Conservation (phyloP, 37 sponge, comb jelly and placozoan species). For the Beroe ovata region DNA sequence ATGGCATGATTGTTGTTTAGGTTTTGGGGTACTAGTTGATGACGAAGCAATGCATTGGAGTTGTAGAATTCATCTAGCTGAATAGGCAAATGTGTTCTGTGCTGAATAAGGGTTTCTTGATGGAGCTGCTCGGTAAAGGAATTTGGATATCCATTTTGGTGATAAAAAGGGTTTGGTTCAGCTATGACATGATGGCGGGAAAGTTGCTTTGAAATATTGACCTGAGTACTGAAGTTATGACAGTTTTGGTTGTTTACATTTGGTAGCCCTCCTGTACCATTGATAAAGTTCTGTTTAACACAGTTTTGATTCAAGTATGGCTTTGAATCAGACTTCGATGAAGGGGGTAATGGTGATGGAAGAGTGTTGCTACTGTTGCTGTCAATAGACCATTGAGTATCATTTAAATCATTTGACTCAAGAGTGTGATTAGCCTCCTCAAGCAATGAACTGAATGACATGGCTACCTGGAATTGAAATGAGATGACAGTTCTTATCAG, state of each 20-base stretch:
- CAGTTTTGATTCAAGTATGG: constrained; percentile 1
- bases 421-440: constrained; percentile 40
- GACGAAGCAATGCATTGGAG: not conserved
- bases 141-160: constrained; percentile 2
- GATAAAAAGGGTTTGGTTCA: constrained; percentile 37
- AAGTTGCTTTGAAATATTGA: not conserved
- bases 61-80: constrained; percentile 38
- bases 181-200: constrained; percentile 31
- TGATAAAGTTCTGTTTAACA: not conserved
- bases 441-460: constrained; percentile 38
- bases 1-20: not conserved
- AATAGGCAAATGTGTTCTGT: constrained; percentile 54
- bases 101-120: constrained; percentile 17
- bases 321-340: not conserved
- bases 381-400: constrained; percentile 46
- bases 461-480: too few relatives aligned
- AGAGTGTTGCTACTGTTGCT: constrained; percentile 44
- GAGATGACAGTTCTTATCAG: too few relatives aligned
- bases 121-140: not conserved
- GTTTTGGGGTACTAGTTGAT: not conserved
- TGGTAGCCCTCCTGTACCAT: not conserved
- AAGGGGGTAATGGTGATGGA: not conserved
- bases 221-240: not conserved
- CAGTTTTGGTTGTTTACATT: not conserved
- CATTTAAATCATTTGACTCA: constrained; percentile 32